These are phyloP conservation scores for Patiria miniata DNA, from an alignment of 35 echinoderm and acorn worm genomes.

Conservation along the genomic window DNA sequence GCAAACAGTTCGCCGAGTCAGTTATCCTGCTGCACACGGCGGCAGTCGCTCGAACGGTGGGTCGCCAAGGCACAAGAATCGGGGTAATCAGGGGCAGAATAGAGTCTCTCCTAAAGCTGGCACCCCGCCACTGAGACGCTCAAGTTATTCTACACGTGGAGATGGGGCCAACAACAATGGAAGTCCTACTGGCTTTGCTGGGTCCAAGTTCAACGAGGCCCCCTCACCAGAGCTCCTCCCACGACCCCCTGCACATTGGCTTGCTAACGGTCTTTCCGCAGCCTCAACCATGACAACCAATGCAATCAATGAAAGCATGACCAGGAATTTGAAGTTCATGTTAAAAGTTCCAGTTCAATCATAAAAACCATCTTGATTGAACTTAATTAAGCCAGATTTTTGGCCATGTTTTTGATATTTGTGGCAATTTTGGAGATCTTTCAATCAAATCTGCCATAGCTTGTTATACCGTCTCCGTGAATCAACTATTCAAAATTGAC, in stretches of 20 bases:
- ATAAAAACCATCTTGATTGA: background rate
- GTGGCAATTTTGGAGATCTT: too few species aligned
- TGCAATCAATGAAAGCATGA: slow-evolving; percentile 20
- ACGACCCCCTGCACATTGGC: background rate
- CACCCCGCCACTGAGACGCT: background rate
- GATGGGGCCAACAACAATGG: background rate
- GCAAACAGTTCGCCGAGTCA: background rate
- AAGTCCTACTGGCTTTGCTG: background rate
- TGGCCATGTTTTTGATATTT: too few species aligned
- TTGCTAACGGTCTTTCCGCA: background rate
- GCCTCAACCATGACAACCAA: background rate
- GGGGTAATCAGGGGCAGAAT: background rate
- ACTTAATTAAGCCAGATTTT: too few species aligned
- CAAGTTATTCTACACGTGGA: background rate
- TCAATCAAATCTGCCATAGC: too few species aligned
- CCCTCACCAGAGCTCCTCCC: background rate
- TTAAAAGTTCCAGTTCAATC: background rate
- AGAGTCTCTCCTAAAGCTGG: background rate
- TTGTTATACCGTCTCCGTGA: too few species aligned
- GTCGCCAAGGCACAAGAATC: slow-evolving; percentile 9
- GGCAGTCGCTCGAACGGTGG: background rate
- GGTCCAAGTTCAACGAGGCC: slow-evolving; percentile 7
- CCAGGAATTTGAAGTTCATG: background rate
- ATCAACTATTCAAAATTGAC: too few species aligned
- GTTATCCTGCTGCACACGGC: background rate